Evolutionary conservation across 2,797 vertebrate genomes (phyloP), one percentile per base, ranked within the genome.

Genomic region (Vireo griseus): DNA sequence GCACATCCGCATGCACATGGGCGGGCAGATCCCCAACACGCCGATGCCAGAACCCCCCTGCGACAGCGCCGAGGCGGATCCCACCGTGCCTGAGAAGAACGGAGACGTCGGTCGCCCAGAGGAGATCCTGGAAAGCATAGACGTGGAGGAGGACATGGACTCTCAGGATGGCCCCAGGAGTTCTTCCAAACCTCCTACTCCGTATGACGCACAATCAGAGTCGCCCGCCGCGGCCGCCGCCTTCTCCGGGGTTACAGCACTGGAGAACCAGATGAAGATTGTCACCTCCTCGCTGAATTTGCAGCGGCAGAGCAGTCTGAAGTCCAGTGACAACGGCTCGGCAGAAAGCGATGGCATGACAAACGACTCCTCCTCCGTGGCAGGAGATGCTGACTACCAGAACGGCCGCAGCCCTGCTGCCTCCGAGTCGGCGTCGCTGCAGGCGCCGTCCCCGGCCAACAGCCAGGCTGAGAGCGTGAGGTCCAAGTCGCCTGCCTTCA

Each of bases 1-100:
- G 87, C 99, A 99, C 71, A 99, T 99, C 67, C 98, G 99, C 25
- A 99, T 99, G 99, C 99, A 99, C 94, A 99, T 99, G 99, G 99
- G 99, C 0, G 99, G 99, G 11, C 99, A 99, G 96, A 99, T 99
- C 68, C 99, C 99, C 50, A 99, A 99, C 96, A 99, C 99, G 0
- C 99, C 99, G 0, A 66, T 99, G 95, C 98, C 98, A 0, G 99
- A 99, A 59, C 98, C 84, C 39, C 96, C 98, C 69, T 98, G 98
- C 7, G 99, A 99, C 22, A 89, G 90, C 7, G 17, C 96, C 0
- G 99, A 99, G 7, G 40, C 87, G 1, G 98, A 99, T 58, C 96
- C 98, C 0, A 13, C 96, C 4, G 45, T 69, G 14, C 92, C 98
- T 0, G 99, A 99, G 50, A 99, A 98, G 88, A 95, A 97, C 0